These are phyloP conservation scores for Elysia chlorotica DNA, from an alignment of 1,140 invertebrate genomes.

Conservation along the genomic window DNA sequence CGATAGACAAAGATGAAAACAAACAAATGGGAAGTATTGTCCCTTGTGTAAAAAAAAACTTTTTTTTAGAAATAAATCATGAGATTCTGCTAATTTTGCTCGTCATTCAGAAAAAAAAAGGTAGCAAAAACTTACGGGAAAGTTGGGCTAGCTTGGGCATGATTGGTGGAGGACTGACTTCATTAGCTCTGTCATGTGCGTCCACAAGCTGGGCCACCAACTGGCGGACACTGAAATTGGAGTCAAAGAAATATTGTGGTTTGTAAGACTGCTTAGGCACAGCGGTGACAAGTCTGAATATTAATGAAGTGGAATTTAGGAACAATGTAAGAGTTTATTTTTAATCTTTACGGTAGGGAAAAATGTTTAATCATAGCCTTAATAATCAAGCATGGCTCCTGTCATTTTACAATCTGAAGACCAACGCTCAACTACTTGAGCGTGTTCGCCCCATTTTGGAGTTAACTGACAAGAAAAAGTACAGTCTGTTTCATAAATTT, in stretches of 20 bases:
- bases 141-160: conserved; percentile 43
- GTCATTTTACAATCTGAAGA: neutral
- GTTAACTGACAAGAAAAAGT: too few species aligned
- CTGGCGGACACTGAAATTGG: conserved; percentile 41
- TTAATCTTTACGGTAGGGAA: neutral
- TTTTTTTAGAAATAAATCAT: too few species aligned
- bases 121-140: conserved; percentile 41
- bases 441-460: too few species aligned
- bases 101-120: neutral
- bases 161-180: conserved; percentile 37
- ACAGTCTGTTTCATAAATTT: too few species aligned
- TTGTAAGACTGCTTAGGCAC: too few species aligned
- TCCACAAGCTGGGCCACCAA: conserved; percentile 45
- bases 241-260: too few species aligned
- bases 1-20: too few species aligned
- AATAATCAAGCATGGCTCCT: neutral
- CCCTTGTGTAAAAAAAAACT: too few species aligned
- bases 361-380: neutral
- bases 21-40: too few species aligned
- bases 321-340: neutral
- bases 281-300: neutral
- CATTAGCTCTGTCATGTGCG: conserved; percentile 39
- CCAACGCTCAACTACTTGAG: too few species aligned
- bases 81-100: too few species aligned
- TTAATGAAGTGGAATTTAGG: too few species aligned